phyloP scores from a whole-genome alignment of 2,113 vertebrate genomes.

The Dinomys branickii region DNA sequence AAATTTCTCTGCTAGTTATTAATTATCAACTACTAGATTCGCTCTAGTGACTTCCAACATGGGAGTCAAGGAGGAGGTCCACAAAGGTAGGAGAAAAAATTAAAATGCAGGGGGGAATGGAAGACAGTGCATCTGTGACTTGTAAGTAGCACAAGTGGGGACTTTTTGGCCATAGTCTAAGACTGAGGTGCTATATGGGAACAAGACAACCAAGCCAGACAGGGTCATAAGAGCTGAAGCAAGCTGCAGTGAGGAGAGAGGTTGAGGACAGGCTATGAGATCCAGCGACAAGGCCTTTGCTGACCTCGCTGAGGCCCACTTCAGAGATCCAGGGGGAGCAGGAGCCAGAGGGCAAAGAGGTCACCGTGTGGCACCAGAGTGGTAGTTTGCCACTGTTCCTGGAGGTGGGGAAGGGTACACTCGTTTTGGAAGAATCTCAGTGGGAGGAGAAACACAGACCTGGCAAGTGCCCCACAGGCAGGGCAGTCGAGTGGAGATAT shows the following conservation, averaged over 20 bases:
- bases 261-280: not conserved
- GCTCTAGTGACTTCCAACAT: not conserved
- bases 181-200: not conserved
- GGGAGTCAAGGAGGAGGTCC: not conserved
- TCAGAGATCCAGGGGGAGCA: not conserved
- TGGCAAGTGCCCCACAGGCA: not conserved
- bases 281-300: not conserved
- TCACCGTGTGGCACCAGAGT: rapidly evolving
- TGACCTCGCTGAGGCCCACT: not conserved
- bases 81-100: not conserved
- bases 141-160: not conserved
- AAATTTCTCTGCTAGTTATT: not conserved
- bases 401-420: not conserved
- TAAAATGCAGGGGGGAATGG: not conserved
- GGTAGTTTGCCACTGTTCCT: not conserved
- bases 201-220: not conserved
- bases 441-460: not conserved
- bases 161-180: not conserved
- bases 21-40: not conserved
- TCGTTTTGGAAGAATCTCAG: not conserved
- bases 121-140: not conserved
- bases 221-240: not conserved
- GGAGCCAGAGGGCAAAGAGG: not conserved
- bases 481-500: not conserved
- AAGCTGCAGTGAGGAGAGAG: not conserved